Evolutionary conservation across 2,797 vertebrate species (phyloP), one percentile per base, ranked within the genome.

Genomic region (Myoxocephalus aenaeus): DNA sequence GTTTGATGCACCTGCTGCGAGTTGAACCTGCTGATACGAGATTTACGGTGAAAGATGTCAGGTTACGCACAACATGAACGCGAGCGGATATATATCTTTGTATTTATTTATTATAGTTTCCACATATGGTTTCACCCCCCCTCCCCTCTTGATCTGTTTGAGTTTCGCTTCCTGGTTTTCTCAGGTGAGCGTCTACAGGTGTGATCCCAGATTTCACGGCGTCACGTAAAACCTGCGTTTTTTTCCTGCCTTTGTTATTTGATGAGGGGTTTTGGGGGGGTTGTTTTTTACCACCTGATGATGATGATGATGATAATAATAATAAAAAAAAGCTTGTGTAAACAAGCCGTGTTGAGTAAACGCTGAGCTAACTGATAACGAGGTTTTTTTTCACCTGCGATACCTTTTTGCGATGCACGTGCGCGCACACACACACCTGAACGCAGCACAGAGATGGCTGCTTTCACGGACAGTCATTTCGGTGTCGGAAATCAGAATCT

Each of bases 101-200:
- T 22, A 13, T 48, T n/a, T 57, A 32, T 57, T 15, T 5, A 54
- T 65, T 29, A 25, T 46, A 40, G 53, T 77, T 70, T 15, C 9
- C 2, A 1, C 18, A 0, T 17, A 2, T 67, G 0, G 56, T 65
- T 46, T 53, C 22, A 40, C 5, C 44, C 51, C 44, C 51, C 12
- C 25, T 4, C 62, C 65, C 22, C 25, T 11, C 17, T 27, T 1
- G 29, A 51, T 48, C 20, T 3, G 79, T 50, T 56, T 20, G 27
- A 87, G 80, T 87, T 88, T 86, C 81, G 91, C 92, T 94, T 94
- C 94, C 94, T 90, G 92, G 68, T 91, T 83, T 83, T 22, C 46
- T 62, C 86, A 89, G 88, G 87, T 88, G 80, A 69, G 79, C 57
- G 73, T 15, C 18, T 27, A 69, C 86, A 92, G 92, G 89, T 91